Conservation (phyloP, 2,888 invertebrate species). For the Salticus scenicus region DNA sequence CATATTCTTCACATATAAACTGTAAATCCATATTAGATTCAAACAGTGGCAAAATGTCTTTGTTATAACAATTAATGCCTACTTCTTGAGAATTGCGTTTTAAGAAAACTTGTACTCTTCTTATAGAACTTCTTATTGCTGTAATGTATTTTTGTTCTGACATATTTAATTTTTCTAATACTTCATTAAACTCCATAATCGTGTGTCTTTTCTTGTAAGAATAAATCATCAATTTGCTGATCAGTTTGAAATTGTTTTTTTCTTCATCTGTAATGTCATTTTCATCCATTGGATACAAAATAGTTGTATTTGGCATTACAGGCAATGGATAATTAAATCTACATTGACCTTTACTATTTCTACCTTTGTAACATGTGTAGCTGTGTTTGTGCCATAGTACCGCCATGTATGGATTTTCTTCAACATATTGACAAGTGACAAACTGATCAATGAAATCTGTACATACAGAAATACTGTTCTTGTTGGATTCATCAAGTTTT, state of each 20-base stretch:
- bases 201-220: neutral
- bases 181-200: neutral
- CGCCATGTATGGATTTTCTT: neutral
- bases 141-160: neutral
- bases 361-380: neutral
- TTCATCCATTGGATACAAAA: neutral
- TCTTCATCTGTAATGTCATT: neutral
- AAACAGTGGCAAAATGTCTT: no score
- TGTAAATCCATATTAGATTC: no score
- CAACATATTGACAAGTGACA: neutral
- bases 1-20: neutral
- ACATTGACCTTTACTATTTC: neutral
- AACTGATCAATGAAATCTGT: neutral
- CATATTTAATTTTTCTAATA: neutral
- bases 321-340: neutral
- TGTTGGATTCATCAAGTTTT: neutral
- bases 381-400: neutral
- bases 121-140: neutral
- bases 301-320: neutral
- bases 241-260: neutral
- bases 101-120: neutral
- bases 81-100: neutral
- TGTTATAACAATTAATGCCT: no score
- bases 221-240: neutral
- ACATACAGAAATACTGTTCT: neutral